Evolutionary conservation across 2,113 vertebrate genomes (phyloP).

Genomic region (Peromyscus californicus): DNA sequence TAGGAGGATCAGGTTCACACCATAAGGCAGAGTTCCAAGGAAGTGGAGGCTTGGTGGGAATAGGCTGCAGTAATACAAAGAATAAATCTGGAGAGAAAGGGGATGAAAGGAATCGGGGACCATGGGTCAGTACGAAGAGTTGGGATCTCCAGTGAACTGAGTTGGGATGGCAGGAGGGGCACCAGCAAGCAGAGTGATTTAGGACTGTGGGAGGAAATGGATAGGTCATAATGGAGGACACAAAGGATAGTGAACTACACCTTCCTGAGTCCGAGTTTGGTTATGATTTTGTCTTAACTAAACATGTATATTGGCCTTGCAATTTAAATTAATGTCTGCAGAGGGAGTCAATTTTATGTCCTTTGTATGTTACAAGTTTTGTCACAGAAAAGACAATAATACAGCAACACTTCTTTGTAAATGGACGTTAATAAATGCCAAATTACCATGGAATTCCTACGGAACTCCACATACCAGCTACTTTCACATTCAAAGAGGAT

Average conservation of each 20-base stretch:
- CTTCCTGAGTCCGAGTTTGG: background rate
- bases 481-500: conserved; percentile 75
- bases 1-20: background rate
- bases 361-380: conserved; percentile 70
- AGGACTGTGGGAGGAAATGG: no score
- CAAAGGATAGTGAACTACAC: no score
- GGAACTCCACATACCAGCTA: conserved; percentile 77
- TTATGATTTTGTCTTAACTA: conserved; percentile 54
- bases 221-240: background rate
- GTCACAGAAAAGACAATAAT: conserved; percentile 84
- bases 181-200: background rate
- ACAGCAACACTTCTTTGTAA: conserved; percentile 83
- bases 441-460: conserved; percentile 82
- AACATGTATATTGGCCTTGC: conserved; percentile 38
- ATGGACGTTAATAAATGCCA: conserved; percentile 86
- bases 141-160: background rate
- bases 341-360: conserved; percentile 70
- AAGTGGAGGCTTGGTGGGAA: background rate
- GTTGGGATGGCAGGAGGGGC: background rate
- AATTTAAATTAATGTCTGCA: conserved; percentile 66
- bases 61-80: background rate
- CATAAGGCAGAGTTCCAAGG: background rate
- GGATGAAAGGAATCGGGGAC: background rate
- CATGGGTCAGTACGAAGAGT: background rate
- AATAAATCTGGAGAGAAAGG: background rate